These are phyloP conservation scores for Phasia obesa DNA, from an alignment of 2,888 invertebrate genomes.

Conservation along the genomic window DNA sequence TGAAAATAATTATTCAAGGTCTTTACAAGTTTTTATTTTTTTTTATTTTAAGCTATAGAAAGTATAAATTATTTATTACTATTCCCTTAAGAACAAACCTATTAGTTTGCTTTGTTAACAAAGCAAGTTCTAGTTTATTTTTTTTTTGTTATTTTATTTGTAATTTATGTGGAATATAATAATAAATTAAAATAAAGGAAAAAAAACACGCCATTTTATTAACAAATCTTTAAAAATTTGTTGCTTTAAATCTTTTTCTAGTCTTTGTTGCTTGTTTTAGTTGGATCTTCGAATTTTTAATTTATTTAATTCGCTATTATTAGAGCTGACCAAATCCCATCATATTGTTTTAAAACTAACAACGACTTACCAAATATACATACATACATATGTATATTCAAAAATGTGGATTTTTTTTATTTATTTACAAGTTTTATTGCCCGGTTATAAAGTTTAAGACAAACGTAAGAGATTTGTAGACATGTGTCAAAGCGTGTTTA, in stretches of 20 bases:
- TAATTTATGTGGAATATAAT: constrained; percentile 27
- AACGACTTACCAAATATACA: not conserved
- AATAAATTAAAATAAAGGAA: too few relatives aligned
- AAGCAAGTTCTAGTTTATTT: not conserved
- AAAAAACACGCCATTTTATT: constrained; percentile 9
- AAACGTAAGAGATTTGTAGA: too few relatives aligned
- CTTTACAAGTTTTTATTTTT: too few relatives aligned
- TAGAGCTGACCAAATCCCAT: constrained; percentile 41
- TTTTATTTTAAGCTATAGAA: too few relatives aligned
- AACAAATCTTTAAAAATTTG: not conserved
- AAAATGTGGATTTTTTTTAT: not conserved
- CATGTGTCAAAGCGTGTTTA: too few relatives aligned
- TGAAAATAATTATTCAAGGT: too few relatives aligned
- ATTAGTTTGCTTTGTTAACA: too few relatives aligned
- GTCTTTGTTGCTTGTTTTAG: not conserved
- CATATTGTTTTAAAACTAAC: constrained; percentile 19
- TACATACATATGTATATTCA: not conserved
- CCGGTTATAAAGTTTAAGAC: not conserved
- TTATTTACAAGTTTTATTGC: constrained; percentile 5
- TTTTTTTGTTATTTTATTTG: not conserved
- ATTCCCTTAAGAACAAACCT: too few relatives aligned
- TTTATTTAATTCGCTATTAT: constrained; percentile 33
- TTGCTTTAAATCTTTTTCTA: not conserved
- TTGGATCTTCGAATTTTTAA: not conserved
- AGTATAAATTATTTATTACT: too few relatives aligned